Evolutionary conservation across 1,140 invertebrate species (phyloP), one percentile per base, ranked within the genome.

Genomic region (Drosophila bocki): DNA sequence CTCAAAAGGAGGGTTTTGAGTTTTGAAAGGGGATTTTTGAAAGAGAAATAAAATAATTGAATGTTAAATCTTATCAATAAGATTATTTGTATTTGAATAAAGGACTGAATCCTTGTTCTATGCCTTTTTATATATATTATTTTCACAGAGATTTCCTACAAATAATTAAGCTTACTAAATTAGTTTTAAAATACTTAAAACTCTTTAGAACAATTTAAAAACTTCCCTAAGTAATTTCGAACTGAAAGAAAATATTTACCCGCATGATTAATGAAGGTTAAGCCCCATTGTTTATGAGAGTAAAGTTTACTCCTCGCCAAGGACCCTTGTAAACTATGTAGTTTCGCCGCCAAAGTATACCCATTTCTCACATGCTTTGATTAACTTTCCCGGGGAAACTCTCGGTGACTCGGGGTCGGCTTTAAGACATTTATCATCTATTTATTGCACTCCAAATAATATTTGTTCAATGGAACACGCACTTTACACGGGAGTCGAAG

Each of bases 371-470:
- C 33, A 57, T 19, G 39, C 51, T 69, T 62, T 78, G 75, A 78
- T 78, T 78, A 78, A 78, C 75, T 78, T 78, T 61, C 61, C 22
- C 32, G 13, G 39, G 19, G 32, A 61, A 39, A 29, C 22, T 50
- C 50, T 48, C 33, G 37, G n/a, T 37, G 32, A 48, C 47, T 48
- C 33, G 37, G 22, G 44, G 32, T 54, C 47, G 51, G 35, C 54
- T 51, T 56, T 33, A 44, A 69, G 39, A 74, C 77, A 76, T 83
- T 80, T 80, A 80, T 84, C 76, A 80, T 70, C 15, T 80, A 84
- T 85, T 83, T 83, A 81, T 84, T 84, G 67, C 77, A 59, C 77
- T 71, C 82, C 67, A 83, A 63, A 81, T 77, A 81, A 70, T 85
- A 84, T 84, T 84, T 78, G 78, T 76, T 59, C 68, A 58, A 84